phyloP scores from a whole-genome alignment of 2,888 invertebrate genomes.

The Campoletis raptor region DNA sequence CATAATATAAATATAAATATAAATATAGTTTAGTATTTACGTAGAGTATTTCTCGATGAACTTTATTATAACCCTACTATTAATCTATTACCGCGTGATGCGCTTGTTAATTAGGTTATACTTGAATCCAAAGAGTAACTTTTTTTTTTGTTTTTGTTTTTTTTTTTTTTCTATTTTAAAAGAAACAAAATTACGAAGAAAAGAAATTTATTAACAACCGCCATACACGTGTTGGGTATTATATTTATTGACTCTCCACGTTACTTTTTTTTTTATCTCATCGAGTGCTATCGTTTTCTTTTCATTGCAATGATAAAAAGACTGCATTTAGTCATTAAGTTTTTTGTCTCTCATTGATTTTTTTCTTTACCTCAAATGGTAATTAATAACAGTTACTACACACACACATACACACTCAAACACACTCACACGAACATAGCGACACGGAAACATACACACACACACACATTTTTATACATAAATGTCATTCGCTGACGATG shows the following conservation, averaged over 20 bases:
- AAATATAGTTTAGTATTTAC: conserved; percentile 18
- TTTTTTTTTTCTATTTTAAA: conserved; percentile 6
- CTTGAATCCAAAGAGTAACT: conserved; percentile 70
- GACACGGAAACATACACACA: not conserved
- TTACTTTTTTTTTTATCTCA: conserved; percentile 37
- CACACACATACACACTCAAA: not conserved
- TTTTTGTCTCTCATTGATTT: conserved; percentile 8
- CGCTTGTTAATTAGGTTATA: conserved; percentile 58
- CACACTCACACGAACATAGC: not conserved
- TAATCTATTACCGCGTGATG: conserved; percentile 46
- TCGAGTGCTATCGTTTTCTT: conserved; percentile 24
- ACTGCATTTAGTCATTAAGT: conserved; percentile 65
- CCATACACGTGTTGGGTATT: conserved; percentile 66
- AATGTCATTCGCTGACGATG: conserved; percentile 55
- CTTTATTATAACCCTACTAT: conserved; percentile 36
- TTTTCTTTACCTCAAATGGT: conserved; percentile 22
- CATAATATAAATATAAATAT: conserved; percentile 49
- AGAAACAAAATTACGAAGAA: conserved; percentile 38
- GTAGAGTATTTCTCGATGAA: not conserved
- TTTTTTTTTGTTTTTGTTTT: not conserved
- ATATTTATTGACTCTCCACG: conserved; percentile 58
- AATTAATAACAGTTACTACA: conserved; percentile 22
- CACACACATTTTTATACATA: conserved; percentile 26
- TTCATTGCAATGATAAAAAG: conserved; percentile 61
- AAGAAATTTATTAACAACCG: conserved; percentile 22